Evolutionary conservation across 2,113 vertebrate species (phyloP).

Genomic region (Vicugna pacos): DNA sequence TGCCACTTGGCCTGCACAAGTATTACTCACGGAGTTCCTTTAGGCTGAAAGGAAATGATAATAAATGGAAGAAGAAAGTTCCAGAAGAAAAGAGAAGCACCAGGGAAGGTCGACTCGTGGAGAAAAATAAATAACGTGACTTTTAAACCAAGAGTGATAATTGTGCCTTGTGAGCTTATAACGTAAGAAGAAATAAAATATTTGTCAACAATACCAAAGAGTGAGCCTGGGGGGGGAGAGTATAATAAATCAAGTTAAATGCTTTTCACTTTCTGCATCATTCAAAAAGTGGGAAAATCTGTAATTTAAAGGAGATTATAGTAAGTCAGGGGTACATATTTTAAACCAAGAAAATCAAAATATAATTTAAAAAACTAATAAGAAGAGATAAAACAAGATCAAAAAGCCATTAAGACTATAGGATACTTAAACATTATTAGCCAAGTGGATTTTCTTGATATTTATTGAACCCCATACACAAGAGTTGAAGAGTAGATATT

Average conservation of each 20-base stretch:
- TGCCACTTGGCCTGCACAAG: neutral
- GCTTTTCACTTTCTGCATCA: neutral
- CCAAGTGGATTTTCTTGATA: neutral
- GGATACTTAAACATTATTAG: neutral
- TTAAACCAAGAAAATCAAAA: neutral
- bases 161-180: neutral
- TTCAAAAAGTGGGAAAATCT: neutral
- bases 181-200: neutral
- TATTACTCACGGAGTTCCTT: neutral
- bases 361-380: neutral
- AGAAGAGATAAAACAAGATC: neutral
- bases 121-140: neutral
- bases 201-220: neutral
- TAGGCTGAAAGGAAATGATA: neutral
- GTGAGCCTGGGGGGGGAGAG: rapidly evolving
- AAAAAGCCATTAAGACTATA: neutral
- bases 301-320: neutral
- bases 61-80: neutral
- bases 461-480: neutral
- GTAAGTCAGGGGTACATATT: neutral
- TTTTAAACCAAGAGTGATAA: neutral
- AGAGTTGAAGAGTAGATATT: neutral
- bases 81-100: neutral
- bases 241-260: neutral
- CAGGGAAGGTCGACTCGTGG: neutral